Conservation (phyloP, 2,888 invertebrate species). For the Griposia aprilina region DNA sequence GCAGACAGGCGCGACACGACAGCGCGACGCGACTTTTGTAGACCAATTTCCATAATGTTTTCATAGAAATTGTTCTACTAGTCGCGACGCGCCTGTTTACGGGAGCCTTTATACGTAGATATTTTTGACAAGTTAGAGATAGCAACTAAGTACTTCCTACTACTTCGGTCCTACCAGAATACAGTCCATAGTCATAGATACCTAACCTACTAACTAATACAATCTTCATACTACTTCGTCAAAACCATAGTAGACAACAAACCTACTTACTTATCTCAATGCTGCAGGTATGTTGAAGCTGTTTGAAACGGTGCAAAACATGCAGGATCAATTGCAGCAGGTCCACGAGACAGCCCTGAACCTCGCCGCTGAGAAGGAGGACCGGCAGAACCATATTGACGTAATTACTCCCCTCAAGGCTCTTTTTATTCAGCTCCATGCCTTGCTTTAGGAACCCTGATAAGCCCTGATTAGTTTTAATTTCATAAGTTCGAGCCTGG, state of each 20-base stretch:
- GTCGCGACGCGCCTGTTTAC: no score
- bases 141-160: not conserved
- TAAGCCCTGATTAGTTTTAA: not conserved
- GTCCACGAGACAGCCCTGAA: constrained; percentile 85
- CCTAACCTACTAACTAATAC: no score
- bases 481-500: not conserved
- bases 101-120: not conserved
- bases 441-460: not conserved
- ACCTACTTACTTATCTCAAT: not conserved
- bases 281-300: constrained; percentile 81
- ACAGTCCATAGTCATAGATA: not conserved
- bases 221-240: not conserved
- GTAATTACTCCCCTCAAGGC: constrained; percentile 74
- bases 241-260: not conserved
- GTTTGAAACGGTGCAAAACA: constrained; percentile 84
- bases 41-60: no score
- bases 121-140: not conserved
- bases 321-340: constrained; percentile 82
- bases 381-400: constrained; percentile 88
- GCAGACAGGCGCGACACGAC: no score
- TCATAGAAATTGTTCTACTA: no score
- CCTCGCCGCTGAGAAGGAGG: constrained; percentile 90
- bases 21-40: no score
- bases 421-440: not conserved
- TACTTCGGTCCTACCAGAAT: not conserved